A percentile compares a stretch with the other conserved stretches of the same genome.
Evolutionary conservation across 2,797 vertebrate species (phyloP).

Genomic region (Momotus momota): DNA sequence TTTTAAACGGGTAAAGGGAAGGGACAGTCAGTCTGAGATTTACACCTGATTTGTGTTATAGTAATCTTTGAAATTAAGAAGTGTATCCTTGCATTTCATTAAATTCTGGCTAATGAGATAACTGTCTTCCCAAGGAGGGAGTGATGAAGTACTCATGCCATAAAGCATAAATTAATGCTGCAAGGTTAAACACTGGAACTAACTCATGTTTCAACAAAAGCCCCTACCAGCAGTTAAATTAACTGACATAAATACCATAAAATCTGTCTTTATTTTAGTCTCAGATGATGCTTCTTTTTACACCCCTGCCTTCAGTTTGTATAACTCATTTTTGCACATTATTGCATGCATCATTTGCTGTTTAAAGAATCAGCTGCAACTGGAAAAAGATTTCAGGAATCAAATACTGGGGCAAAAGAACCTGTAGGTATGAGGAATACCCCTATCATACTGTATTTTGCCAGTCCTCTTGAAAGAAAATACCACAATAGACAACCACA

Average conservation of each 20-base stretch:
- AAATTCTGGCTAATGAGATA: conserved; percentile 98
- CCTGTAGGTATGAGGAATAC: conserved; percentile 65
- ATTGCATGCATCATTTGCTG: conserved; percentile 86
- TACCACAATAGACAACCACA: conserved; percentile 73
- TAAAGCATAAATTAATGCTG: conserved; percentile 98
- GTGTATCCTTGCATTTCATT: conserved; percentile 99
- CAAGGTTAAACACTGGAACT: conserved; percentile 99
- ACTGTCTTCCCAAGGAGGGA: conserved; percentile 97
- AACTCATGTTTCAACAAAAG: conserved; percentile 99
- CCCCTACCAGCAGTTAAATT: conserved; percentile 98
- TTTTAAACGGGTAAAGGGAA: conserved; percentile 64
- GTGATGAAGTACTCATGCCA: conserved; percentile 96
- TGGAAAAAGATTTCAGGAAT: conserved; percentile 78
- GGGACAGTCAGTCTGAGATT: conserved; percentile 86
- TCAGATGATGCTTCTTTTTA: conserved; percentile 85
- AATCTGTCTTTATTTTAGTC: conserved; percentile 90
- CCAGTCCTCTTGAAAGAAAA: conserved; percentile 53
- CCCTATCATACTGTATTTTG: conserved; percentile 58
- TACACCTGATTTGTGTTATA: conserved; percentile 95
- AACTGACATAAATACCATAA: conserved; percentile 97
- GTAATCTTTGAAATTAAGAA: conserved; percentile 97
- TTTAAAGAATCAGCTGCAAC: conserved; percentile 83
- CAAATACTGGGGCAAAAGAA: conserved; percentile 68
- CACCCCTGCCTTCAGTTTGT: conserved; percentile 88
- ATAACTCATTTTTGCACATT: conserved; percentile 88